Evolutionary conservation across 1,140 invertebrate genomes (phyloP).

Genomic region (Drosophila varians): DNA sequence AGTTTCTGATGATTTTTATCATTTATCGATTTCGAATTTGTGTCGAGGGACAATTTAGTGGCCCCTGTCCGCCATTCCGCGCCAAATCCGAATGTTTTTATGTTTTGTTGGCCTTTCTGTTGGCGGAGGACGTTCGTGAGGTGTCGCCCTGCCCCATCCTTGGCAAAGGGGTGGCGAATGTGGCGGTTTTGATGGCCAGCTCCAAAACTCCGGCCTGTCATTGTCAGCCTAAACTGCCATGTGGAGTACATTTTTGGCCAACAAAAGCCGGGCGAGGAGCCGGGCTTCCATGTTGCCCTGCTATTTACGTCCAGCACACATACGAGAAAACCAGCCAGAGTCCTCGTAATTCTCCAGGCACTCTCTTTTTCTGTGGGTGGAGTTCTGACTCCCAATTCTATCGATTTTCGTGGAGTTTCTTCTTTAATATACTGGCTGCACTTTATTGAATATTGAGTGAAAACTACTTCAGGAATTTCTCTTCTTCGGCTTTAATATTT

Average conservation of each 20-base stretch:
- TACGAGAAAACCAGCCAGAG: slow-evolving; percentile 16
- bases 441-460: neutral
- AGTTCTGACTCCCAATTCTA: slow-evolving; percentile 13
- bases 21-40: slow-evolving; percentile 83
- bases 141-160: slow-evolving; percentile 58
- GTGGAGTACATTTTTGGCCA: slow-evolving; percentile 70
- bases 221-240: slow-evolving; percentile 71
- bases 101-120: slow-evolving; percentile 28
- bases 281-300: slow-evolving; percentile 18
- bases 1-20: slow-evolving; percentile 83
- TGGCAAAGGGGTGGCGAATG: slow-evolving; percentile 2
- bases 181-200: slow-evolving; percentile 62
- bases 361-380: slow-evolving; percentile 18
- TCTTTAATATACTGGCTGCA: slow-evolving; percentile 13
- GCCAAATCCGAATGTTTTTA: slow-evolving; percentile 14
- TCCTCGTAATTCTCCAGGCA: slow-evolving; percentile 37
- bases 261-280: slow-evolving; percentile 8
- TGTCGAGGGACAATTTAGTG: slow-evolving; percentile 81
- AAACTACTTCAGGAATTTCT: neutral
- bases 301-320: slow-evolving; percentile 61
- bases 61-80: slow-evolving; percentile 15
- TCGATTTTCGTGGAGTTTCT: slow-evolving; percentile 33
- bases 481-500: neutral
- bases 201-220: slow-evolving; percentile 61
- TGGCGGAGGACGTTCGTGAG: slow-evolving; percentile 64